phyloP scores from a whole-genome alignment of 1,140 invertebrate genomes.

The Globodera ellingtonae region DNA sequence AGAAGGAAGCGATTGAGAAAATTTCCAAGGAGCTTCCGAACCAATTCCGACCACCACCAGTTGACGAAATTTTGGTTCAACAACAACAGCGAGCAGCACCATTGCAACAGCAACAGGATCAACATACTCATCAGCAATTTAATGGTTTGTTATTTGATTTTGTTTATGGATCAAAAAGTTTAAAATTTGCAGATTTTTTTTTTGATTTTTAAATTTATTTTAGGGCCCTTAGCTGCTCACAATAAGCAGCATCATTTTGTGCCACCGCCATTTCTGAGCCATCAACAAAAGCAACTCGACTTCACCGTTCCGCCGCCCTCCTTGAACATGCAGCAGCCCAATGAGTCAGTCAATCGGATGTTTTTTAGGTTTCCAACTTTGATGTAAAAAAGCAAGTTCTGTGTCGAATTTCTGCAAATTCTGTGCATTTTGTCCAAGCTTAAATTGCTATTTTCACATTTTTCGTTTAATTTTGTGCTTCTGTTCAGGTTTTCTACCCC shows the following conservation, averaged over 20 bases:
- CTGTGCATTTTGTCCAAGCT: too few species aligned
- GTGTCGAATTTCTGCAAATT: too few species aligned
- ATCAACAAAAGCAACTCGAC: constrained; percentile 3
- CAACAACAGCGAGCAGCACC: neutral
- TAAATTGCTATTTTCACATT: too few species aligned
- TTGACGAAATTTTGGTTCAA: neutral
- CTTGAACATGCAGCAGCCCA: neutral
- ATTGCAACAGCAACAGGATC: neutral
- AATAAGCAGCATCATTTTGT: neutral
- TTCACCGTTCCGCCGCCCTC: constrained; percentile 15
- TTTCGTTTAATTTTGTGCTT: too few species aligned
- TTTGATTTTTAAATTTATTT: neutral
- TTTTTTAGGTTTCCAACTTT: too few species aligned
- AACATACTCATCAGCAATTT: neutral
- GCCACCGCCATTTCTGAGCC: neutral
- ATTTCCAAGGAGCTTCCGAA: constrained; percentile 5
- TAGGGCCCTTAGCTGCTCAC: neutral
- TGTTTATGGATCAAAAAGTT: neutral
- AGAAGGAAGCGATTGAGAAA: constrained; percentile 22
- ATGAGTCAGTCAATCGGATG: neutral
- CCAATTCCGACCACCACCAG: constrained; percentile 3
- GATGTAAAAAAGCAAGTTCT: too few species aligned
- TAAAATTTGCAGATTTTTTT: neutral
- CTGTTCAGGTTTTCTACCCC: neutral
- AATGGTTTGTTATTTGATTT: neutral